Evolutionary conservation across 2,888 invertebrate genomes (phyloP), one percentile per base, ranked within the genome.

Genomic region (Mesorhabditis sp.): DNA sequence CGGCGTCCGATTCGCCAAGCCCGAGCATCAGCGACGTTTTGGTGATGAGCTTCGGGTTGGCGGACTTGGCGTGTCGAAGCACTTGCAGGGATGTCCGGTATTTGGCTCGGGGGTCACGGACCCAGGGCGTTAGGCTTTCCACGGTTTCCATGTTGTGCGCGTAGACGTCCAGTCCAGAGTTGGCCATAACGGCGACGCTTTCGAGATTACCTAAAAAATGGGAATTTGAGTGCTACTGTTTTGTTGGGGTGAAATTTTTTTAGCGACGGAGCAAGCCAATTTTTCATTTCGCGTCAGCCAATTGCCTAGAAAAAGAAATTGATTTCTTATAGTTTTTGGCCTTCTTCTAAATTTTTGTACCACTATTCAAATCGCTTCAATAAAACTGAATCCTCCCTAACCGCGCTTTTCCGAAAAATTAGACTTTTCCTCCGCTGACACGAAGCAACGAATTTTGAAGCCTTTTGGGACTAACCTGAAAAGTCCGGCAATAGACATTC

Each of bases 1-100:
- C 92, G 62, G 90, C 90, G 82, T 95, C 94, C 0, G 91, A 91
- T 88, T 96, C 95, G n/a, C 89, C 89, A 4, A 98, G 89, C 0
- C 98, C 98, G 67, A 98, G 89, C 98, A 99, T 99, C 80, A 98
- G 92, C 0, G 97, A 97, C 0, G 95, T 93, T 88, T 98, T 98
- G 4, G 98, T 99, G 66, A 99, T 90, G 72, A 97, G 87, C 69
- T 91, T 90, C 0, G 92, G 90, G 85, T 92, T 92, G 41, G 90
- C 88, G 50, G 90, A 89, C 87, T 97, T 80, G 10, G 74, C 96
- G 42, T 71, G 71, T 64, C 67, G 68, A 2, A 76, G 69, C 1
- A 66, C 74, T 72, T 89, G 88, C 78, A 98, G 86, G 0, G 96
- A 94, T 87, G 98, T 98, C n/a, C 87, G 73, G 77, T 92, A 98